Evolutionary conservation across 2,113 vertebrate species (phyloP).

Genomic region (Boleophthalmus pectinirostris): DNA sequence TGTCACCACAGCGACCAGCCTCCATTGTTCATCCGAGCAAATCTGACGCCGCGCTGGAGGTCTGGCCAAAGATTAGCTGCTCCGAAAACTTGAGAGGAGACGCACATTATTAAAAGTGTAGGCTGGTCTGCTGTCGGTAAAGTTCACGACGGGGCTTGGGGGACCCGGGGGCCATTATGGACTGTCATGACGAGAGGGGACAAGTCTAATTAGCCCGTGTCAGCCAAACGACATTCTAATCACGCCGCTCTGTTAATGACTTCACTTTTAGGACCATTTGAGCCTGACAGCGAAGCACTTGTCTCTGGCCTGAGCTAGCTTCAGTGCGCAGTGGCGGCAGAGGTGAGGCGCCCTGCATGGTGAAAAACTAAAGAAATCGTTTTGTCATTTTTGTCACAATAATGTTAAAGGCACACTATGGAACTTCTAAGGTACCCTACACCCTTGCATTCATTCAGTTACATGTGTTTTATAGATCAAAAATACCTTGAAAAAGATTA

Average conservation of each 20-base stretch:
- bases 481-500: too few relatives aligned
- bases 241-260: conserved; percentile 78
- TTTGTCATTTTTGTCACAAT: neutral
- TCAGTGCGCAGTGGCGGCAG: conserved; percentile 42
- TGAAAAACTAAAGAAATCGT: neutral
- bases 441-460: too few relatives aligned
- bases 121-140: conserved; percentile 51
- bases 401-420: neutral
- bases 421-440: too few relatives aligned
- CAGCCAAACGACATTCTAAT: conserved; percentile 78
- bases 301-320: conserved; percentile 61
- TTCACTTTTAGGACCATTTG: conserved; percentile 67
- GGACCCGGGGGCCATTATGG: conserved; percentile 59
- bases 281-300: conserved; percentile 55
- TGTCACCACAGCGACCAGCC: conserved; percentile 18
- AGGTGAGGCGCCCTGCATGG: neutral
- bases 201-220: conserved; percentile 78
- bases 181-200: conserved; percentile 66
- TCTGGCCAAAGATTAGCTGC: conserved; percentile 50
- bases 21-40: conserved; percentile 47
- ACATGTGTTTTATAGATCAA: too few relatives aligned
- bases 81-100: conserved; percentile 62
- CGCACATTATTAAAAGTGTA: conserved; percentile 65
- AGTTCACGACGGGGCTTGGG: conserved; percentile 66
- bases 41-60: conserved; percentile 56